Evolutionary conservation across 1,140 invertebrate genomes (phyloP).

Genomic region (Microplitis demolitor): DNA sequence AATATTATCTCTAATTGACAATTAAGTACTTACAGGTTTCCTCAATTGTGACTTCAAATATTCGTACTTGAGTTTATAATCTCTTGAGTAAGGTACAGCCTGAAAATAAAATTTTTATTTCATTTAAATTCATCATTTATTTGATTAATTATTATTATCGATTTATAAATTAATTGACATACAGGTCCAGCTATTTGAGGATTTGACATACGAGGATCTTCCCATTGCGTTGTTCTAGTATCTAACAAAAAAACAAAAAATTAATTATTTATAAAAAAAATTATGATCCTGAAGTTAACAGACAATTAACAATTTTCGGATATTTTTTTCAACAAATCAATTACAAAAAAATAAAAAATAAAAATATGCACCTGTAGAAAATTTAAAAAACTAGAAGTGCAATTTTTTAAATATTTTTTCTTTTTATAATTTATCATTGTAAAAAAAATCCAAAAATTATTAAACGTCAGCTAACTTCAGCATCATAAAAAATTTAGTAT

Average conservation of each 20-base stretch:
- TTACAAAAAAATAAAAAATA: no score
- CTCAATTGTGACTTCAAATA: slow-evolving; percentile 94
- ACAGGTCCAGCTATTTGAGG: slow-evolving; percentile 94
- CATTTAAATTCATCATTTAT: background rate
- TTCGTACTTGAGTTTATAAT: slow-evolving; percentile 99
- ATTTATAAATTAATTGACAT: slow-evolving; percentile 52
- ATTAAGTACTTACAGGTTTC: slow-evolving; percentile 80
- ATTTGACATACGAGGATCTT: slow-evolving; percentile 96
- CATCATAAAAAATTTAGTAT: no score
- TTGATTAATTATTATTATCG: slow-evolving; percentile 3
- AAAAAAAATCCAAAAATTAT: no score
- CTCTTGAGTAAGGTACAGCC: slow-evolving; percentile 95
- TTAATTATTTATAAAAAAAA: background rate
- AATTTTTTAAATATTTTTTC: no score
- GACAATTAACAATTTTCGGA: no score
- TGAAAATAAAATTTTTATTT: slow-evolving; percentile 45
- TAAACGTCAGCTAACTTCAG: no score
- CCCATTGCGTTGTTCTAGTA: slow-evolving; percentile 97
- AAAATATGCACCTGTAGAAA: no score
- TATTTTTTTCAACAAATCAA: no score
- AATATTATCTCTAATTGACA: background rate
- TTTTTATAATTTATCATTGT: no score
- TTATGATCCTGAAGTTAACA: no score
- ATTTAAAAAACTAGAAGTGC: no score
- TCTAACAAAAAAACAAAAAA: slow-evolving; percentile 65